Conservation (phyloP, 2,888 invertebrate genomes). For the Macrophya alboannulata region DNA sequence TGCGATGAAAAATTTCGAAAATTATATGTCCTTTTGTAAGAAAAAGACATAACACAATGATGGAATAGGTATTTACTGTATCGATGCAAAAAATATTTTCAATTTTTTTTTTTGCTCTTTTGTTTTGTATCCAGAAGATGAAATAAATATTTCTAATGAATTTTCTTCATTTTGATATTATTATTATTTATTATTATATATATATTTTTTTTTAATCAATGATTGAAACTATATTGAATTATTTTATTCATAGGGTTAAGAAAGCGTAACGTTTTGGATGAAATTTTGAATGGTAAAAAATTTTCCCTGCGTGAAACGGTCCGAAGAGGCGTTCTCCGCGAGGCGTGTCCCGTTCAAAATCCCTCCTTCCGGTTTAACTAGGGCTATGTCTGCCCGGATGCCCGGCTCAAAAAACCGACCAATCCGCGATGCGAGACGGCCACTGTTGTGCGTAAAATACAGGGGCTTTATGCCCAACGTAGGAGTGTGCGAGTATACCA, state of each 20-base stretch:
- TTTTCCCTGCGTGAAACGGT: constrained; percentile 66
- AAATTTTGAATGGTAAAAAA: background rate
- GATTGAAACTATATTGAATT: no score
- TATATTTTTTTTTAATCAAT: no score
- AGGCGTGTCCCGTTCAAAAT: constrained; percentile 73
- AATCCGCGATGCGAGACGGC: constrained; percentile 79
- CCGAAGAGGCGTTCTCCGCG: constrained; percentile 73
- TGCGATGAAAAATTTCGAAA: no score
- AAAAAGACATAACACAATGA: no score
- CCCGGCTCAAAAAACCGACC: constrained; percentile 78
- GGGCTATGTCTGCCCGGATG: constrained; percentile 78
- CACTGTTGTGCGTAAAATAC: constrained; percentile 74
- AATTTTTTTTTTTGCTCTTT: no score
- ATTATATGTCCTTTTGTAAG: no score
- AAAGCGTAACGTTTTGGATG: background rate
- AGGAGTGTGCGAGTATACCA: constrained; percentile 38
- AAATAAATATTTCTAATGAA: no score
- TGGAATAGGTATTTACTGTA: no score
- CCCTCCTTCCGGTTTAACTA: constrained; percentile 76
- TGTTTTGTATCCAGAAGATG: no score
- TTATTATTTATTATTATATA: no score
- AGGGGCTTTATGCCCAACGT: constrained; percentile 65
- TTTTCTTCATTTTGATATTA: no score
- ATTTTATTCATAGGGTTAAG: background rate
- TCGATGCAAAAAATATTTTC: no score